These are phyloP conservation scores for Diarsia brunnea DNA, from an alignment of 2,888 invertebrate genomes.

Conservation along the genomic window DNA sequence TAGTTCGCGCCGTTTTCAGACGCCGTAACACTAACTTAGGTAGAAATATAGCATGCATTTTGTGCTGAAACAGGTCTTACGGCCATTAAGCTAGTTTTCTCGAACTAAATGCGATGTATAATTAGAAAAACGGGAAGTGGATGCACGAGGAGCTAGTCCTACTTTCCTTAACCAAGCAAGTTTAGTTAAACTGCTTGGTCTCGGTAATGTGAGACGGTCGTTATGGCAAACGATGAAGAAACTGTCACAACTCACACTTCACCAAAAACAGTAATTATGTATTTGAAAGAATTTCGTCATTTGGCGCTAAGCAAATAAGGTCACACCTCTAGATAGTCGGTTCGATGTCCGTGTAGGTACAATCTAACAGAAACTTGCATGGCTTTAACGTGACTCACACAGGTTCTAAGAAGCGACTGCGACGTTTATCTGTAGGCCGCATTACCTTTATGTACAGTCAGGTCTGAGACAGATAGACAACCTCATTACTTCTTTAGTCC, in stretches of 20 bases:
- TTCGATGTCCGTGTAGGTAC: conserved; percentile 74
- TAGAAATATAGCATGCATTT: conserved; percentile 23
- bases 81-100: conserved; percentile 50
- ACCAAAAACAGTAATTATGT: conserved; percentile 8
- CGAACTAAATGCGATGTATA: conserved; percentile 43
- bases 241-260: background rate
- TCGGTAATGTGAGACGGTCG: conserved; percentile 26
- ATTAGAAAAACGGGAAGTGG: conserved; percentile 56
- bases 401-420: conserved; percentile 59
- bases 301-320: conserved; percentile 66
- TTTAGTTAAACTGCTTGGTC: conserved; percentile 24
- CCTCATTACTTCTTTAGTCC: conserved; percentile 12
- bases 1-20: conserved; percentile 12
- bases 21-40: conserved; percentile 30
- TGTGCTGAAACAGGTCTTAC: conserved; percentile 29
- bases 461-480: conserved; percentile 24
- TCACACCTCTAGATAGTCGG: conserved; percentile 70
- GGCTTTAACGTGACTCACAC: conserved; percentile 78
- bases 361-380: conserved; percentile 69
- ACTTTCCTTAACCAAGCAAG: conserved; percentile 43
- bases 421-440: conserved; percentile 56
- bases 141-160: conserved; percentile 36
- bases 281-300: conserved; percentile 60
- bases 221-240: conserved; percentile 26
- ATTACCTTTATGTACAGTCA: conserved; percentile 47